These are phyloP conservation scores for Synodontis membranacea DNA, from an alignment of 2,113 vertebrate genomes.

Conservation along the genomic window DNA sequence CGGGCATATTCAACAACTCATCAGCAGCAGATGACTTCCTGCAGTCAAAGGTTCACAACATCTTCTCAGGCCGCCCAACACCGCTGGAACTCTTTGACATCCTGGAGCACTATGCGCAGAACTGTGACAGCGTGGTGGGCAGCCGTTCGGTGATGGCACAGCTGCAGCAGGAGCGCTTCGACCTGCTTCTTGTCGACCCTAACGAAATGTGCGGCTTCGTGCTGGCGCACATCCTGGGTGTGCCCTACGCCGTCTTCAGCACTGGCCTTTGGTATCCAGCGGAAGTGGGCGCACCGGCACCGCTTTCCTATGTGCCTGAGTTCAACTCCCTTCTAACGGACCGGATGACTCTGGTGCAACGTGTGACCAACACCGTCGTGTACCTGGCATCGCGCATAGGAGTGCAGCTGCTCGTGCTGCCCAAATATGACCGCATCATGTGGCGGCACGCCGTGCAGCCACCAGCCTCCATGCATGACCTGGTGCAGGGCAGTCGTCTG, in stretches of 20 bases:
- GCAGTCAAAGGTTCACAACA: constrained; percentile 94
- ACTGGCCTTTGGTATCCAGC: constrained; percentile 98
- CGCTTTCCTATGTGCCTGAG: constrained; percentile 92
- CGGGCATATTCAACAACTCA: constrained; percentile 95
- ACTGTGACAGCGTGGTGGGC: constrained; percentile 93
- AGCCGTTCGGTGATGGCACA: constrained; percentile 79
- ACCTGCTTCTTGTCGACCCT: constrained; percentile 94
- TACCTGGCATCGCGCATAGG: constrained; percentile 92
- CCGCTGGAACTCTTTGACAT: constrained; percentile 94
- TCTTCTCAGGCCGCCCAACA: constrained; percentile 93
- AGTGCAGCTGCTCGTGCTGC: constrained; percentile 89
- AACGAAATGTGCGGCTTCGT: constrained; percentile 99
- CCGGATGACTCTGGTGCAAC: constrained; percentile 86
- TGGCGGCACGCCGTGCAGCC: constrained; percentile 84
- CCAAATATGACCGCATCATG: constrained; percentile 96
- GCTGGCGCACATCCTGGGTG: constrained; percentile 90
- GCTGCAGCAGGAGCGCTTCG: constrained; percentile 86
- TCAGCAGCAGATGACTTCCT: constrained; percentile 93
- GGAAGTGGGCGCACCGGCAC: constrained; percentile 93
- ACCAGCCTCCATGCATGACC: constrained; percentile 85
- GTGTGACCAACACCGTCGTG: constrained; percentile 87
- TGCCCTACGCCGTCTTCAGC: constrained; percentile 93
- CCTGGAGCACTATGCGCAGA: constrained; percentile 93
- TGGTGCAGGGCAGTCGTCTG: constrained; percentile 90
- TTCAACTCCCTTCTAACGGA: constrained; percentile 98